Percentiles rank a stretch among this genome's conserved stretches.
Conservation (phyloP, 2,888 invertebrate species). For the Ferdinandea cuprea region DNA sequence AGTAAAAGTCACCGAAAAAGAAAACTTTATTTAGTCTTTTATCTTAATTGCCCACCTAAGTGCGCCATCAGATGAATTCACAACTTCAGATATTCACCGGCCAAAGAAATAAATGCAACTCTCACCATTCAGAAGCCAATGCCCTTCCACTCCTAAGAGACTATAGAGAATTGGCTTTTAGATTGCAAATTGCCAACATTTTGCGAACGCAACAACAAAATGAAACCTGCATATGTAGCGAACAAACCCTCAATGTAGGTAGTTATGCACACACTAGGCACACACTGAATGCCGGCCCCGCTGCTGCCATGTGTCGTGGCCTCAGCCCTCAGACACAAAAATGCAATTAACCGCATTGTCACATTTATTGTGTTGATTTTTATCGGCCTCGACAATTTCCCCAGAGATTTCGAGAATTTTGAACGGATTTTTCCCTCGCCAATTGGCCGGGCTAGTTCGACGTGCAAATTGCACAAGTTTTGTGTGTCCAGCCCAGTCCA, state of each 20-base stretch:
- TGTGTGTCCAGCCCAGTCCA: background rate
- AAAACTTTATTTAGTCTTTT: too few species aligned
- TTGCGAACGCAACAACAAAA: constrained; percentile 30
- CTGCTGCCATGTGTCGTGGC: background rate
- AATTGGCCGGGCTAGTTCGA: constrained; percentile 28
- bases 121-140: background rate
- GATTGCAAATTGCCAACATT: background rate
- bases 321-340: constrained; percentile 56
- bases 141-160: background rate
- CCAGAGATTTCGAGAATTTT: constrained; percentile 45
- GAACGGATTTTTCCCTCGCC: constrained; percentile 51
- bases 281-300: background rate
- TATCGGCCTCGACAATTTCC: constrained; percentile 68
- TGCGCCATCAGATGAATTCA: too few species aligned
- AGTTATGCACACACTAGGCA: background rate
- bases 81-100: background rate
- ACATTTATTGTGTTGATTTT: constrained; percentile 73
- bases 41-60: constrained; percentile 45
- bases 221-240: constrained; percentile 14
- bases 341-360: constrained; percentile 75
- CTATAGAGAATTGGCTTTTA: background rate
- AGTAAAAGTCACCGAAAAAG: too few species aligned
- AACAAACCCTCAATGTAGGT: background rate
- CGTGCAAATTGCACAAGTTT: constrained; percentile 8
- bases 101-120: background rate